Percentiles rank a stretch among this genome's conserved stretches.
phyloP scores from a whole-genome alignment of 2,797 vertebrate species.

The Rhodeus uyekii region DNA sequence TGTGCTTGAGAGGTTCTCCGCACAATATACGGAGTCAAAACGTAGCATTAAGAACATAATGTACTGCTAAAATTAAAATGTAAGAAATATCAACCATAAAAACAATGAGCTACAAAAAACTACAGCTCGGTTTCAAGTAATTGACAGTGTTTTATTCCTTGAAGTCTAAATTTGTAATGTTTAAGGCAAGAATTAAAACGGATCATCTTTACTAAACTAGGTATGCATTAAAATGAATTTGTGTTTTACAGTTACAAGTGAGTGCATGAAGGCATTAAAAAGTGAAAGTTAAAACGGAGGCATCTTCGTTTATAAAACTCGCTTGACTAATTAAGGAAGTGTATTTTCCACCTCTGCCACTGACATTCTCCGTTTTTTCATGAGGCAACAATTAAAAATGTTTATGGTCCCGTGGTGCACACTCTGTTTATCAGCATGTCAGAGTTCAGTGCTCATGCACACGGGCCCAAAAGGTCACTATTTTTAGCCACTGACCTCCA shows the following conservation, averaged over 20 bases:
- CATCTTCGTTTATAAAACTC: conserved; percentile 43
- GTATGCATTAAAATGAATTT: background rate
- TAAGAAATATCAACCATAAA: conserved; percentile 5
- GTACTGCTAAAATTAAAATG: conserved; percentile 55
- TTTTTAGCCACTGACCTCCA: conserved; percentile 61
- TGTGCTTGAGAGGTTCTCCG: conserved; percentile 51
- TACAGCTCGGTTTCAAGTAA: conserved; percentile 8
- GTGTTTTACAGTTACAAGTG: background rate
- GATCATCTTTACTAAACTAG: conserved; percentile 1
- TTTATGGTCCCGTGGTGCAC: conserved; percentile 60
- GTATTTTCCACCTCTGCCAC: conserved; percentile 49
- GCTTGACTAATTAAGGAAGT: conserved; percentile 56
- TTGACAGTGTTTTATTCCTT: conserved; percentile 8
- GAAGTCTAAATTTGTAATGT: background rate
- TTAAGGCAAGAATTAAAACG: background rate
- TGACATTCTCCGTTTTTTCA: conserved; percentile 58
- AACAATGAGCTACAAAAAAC: no score
- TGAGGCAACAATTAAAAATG: conserved; percentile 66
- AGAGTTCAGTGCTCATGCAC: conserved; percentile 59
- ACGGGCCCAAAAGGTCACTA: conserved; percentile 61
- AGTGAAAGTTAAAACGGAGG: conserved; percentile 13
- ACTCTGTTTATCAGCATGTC: conserved; percentile 68
- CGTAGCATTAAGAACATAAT: conserved; percentile 30
- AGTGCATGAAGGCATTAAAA: conserved; percentile 30
- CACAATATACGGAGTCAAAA: conserved; percentile 34